phyloP scores from a whole-genome alignment of 2,888 invertebrate genomes.

The Tryphoninae sp. region DNA sequence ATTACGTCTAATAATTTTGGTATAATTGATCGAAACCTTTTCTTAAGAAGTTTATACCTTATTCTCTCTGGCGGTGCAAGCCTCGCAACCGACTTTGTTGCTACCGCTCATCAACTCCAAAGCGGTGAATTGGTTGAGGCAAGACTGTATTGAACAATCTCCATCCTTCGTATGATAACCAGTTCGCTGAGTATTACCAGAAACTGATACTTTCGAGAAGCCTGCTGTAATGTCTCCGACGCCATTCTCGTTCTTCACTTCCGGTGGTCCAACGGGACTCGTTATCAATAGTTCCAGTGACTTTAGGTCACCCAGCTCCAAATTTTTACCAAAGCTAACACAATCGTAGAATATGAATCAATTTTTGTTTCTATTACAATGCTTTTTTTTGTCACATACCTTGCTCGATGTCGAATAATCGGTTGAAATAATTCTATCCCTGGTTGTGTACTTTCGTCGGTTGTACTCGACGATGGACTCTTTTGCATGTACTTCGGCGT shows the following conservation, averaged over 20 bases:
- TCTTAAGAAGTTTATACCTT: slow-evolving; percentile 72
- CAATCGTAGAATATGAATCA: not conserved
- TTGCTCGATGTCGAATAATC: slow-evolving; percentile 32
- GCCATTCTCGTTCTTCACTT: slow-evolving; percentile 64
- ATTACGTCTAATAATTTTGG: not conserved
- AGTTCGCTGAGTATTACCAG: slow-evolving; percentile 75
- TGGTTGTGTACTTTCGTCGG: slow-evolving; percentile 39
- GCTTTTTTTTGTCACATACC: slow-evolving; percentile 19
- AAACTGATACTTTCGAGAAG: slow-evolving; percentile 70
- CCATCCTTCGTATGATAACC: slow-evolving; percentile 89
- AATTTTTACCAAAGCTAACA: slow-evolving; percentile 21
- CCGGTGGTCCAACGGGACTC: slow-evolving; percentile 38
- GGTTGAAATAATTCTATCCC: slow-evolving; percentile 40
- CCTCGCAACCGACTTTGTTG: slow-evolving; percentile 96
- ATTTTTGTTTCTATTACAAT: not conserved
- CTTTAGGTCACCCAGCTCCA: slow-evolving; percentile 26
- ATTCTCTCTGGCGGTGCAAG: slow-evolving; percentile 90
- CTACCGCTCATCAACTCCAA: slow-evolving; percentile 94
- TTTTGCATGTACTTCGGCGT: not conserved
- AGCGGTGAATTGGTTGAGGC: slow-evolving; percentile 95
- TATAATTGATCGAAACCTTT: not conserved
- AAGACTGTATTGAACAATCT: slow-evolving; percentile 93
- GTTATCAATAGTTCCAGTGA: slow-evolving; percentile 36
- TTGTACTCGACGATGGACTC: slow-evolving; percentile 67
- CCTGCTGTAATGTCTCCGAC: slow-evolving; percentile 68